These are phyloP conservation scores for Watsonalla binaria DNA, from an alignment of 2,888 invertebrate genomes.

Conservation along the genomic window DNA sequence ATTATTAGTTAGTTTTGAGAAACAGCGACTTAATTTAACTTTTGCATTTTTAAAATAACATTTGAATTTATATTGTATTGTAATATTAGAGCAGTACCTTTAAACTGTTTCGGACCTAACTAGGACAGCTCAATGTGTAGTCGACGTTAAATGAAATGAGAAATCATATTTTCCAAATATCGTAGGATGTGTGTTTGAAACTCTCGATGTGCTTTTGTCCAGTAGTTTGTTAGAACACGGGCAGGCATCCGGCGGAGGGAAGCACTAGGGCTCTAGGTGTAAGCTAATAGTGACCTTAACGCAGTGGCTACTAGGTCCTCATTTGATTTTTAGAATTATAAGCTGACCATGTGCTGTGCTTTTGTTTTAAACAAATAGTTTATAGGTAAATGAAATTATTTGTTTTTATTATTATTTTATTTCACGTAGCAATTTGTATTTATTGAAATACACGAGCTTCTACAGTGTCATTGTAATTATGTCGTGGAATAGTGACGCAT, in stretches of 20 bases:
- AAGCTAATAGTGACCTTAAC: conserved; percentile 62
- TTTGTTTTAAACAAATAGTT: conserved; percentile 75
- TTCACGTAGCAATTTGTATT: conserved; percentile 63
- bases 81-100: conserved; percentile 24
- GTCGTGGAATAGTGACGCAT: conserved; percentile 46
- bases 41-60: conserved; percentile 46
- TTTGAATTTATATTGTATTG: conserved; percentile 36
- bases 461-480: conserved; percentile 51
- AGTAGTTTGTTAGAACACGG: conserved; percentile 61
- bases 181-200: conserved; percentile 73
- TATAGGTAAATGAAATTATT: conserved; percentile 71
- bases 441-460: conserved; percentile 67
- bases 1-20: conserved; percentile 57
- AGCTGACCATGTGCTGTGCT: conserved; percentile 79
- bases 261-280: conserved; percentile 68
- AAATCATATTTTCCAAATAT: conserved; percentile 60
- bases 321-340: conserved; percentile 70
- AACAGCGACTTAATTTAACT: conserved; percentile 38
- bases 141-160: conserved; percentile 52
- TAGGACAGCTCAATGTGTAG: conserved; percentile 75
- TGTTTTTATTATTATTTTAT: conserved; percentile 59
- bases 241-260: conserved; percentile 35
- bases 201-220: conserved; percentile 75
- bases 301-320: conserved; percentile 63
- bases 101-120: conserved; percentile 58